Evolutionary conservation across 2,113 vertebrate species (phyloP).

Genomic region (Leptodactylus fuscus): DNA sequence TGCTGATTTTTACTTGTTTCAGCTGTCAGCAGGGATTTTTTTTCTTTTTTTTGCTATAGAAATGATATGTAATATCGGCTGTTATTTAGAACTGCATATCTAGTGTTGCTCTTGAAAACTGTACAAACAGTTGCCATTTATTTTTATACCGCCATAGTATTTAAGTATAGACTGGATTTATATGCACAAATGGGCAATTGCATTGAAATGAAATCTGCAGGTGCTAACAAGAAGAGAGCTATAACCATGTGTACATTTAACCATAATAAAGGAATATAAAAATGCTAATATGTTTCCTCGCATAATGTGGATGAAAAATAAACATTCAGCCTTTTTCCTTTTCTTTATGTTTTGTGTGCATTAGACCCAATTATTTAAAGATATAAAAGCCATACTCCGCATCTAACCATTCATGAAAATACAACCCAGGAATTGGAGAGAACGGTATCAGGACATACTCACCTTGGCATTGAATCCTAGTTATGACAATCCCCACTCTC

Average conservation of each 20-base stretch:
- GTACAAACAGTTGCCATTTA: neutral
- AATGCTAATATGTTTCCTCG: neutral
- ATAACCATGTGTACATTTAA: neutral
- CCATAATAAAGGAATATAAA: neutral
- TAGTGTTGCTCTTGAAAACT: neutral
- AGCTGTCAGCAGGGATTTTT: constrained; percentile 43
- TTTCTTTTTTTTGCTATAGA: constrained; percentile 29
- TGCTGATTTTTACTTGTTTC: constrained; percentile 58
- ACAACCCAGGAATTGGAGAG: neutral
- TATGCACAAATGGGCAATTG: constrained; percentile 6
- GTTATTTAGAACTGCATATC: constrained; percentile 13
- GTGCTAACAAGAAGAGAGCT: neutral
- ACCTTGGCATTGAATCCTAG: too few species aligned
- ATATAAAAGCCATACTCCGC: neutral
- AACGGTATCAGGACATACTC: neutral
- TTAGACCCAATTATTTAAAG: neutral
- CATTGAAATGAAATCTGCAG: neutral
- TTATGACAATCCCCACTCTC: too few species aligned
- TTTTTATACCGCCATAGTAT: neutral
- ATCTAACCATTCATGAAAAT: neutral
- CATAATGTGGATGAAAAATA: neutral
- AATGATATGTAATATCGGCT: constrained; percentile 33
- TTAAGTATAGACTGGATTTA: neutral
- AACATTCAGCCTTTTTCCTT: neutral
- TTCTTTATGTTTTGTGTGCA: neutral